Evolutionary conservation across 2,888 invertebrate species (phyloP).

Genomic region (Chloromyia formosa): DNA sequence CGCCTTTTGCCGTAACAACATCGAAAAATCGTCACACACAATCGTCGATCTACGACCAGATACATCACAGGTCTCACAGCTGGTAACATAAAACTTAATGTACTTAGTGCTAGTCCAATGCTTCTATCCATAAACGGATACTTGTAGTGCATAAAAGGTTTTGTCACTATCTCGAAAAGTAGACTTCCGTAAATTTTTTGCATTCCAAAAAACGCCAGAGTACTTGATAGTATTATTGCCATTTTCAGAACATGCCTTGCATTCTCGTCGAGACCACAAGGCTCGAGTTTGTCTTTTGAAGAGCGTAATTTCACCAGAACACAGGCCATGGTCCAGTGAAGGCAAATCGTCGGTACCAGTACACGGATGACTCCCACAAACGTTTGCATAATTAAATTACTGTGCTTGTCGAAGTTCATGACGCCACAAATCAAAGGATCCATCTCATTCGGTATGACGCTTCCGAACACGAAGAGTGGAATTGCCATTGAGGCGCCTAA

Average conservation of each 20-base stretch:
- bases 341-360: slow-evolving; percentile 46
- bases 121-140: slow-evolving; percentile 47
- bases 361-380: slow-evolving; percentile 48
- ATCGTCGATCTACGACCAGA: slow-evolving; percentile 43
- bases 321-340: slow-evolving; percentile 44
- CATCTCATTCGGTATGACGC: slow-evolving; percentile 47
- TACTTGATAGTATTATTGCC: slow-evolving; percentile 45
- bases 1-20: background rate
- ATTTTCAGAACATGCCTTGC: slow-evolving; percentile 46
- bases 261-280: slow-evolving; percentile 47
- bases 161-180: slow-evolving; percentile 50
- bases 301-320: slow-evolving; percentile 38
- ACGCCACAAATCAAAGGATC: slow-evolving; percentile 48
- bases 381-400: slow-evolving; percentile 49
- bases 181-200: slow-evolving; percentile 50
- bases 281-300: slow-evolving; percentile 12
- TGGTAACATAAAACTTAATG: slow-evolving; percentile 46
- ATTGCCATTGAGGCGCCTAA: slow-evolving; percentile 69
- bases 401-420: slow-evolving; percentile 49
- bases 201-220: slow-evolving; percentile 47
- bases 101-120: slow-evolving; percentile 45
- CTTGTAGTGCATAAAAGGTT: slow-evolving; percentile 50
- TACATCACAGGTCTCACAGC: slow-evolving; percentile 48
- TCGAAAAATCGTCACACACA: slow-evolving; percentile 24
- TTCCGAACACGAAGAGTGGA: slow-evolving; percentile 58